Evolutionary conservation across 2,113 vertebrate genomes (phyloP).

Genomic region (Ammospiza caudacuta): DNA sequence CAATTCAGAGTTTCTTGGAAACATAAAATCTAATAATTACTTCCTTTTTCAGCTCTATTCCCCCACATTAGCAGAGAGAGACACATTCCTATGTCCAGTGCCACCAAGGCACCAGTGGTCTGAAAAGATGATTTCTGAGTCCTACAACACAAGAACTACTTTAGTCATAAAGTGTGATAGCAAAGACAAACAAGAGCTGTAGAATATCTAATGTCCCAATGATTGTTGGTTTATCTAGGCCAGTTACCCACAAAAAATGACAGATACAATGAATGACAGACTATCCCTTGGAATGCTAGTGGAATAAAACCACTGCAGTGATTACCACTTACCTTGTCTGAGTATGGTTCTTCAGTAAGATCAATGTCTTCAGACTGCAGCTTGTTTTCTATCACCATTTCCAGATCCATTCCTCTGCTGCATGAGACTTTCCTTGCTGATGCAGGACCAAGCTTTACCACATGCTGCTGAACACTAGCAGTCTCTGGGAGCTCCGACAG

Average conservation of each 20-base stretch:
- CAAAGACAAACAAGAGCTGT: background rate
- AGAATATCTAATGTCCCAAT: background rate
- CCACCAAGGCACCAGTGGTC: background rate
- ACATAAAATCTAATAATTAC: background rate
- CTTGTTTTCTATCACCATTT: slow-evolving; percentile 87
- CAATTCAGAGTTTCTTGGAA: background rate
- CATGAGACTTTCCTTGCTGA: slow-evolving; percentile 84
- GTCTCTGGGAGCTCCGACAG: slow-evolving; percentile 77
- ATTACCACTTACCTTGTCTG: slow-evolving; percentile 86
- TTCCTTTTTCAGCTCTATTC: background rate
- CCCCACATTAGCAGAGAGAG: background rate
- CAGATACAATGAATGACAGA: background rate
- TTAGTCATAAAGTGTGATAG: background rate
- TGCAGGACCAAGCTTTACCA: slow-evolving; percentile 80
- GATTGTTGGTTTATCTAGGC: background rate
- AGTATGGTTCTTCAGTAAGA: slow-evolving; percentile 95
- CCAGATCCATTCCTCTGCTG: slow-evolving; percentile 82
- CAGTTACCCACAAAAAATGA: background rate
- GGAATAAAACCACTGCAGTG: background rate
- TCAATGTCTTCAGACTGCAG: slow-evolving; percentile 89
- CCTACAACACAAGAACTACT: background rate
- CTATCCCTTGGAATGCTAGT: background rate
- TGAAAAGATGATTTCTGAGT: background rate
- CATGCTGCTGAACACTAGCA: slow-evolving; percentile 79
- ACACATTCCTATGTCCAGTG: background rate